A percentile compares a stretch with the other conserved stretches of the same genome.
Evolutionary conservation across 2,797 vertebrate genomes (phyloP).

Genomic region (Acanthis flammea): DNA sequence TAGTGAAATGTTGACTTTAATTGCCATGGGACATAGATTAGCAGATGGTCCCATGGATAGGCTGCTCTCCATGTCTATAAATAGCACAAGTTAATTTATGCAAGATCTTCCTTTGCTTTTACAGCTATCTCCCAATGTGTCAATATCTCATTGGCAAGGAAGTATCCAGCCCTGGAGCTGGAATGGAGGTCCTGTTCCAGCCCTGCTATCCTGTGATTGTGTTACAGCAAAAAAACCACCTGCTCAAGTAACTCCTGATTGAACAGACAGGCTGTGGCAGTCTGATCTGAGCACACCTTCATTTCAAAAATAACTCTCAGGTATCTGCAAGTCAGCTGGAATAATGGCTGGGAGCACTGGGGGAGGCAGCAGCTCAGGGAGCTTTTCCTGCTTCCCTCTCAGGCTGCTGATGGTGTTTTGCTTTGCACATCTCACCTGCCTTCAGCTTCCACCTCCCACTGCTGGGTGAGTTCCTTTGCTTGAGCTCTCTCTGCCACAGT

Average conservation of each 20-base stretch:
- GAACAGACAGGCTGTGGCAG: slow-evolving; percentile 45
- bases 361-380: not conserved
- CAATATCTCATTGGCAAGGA: not conserved
- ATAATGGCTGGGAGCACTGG: not conserved
- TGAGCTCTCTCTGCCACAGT: not conserved
- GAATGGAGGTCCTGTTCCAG: not conserved
- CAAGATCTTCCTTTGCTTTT: slow-evolving; percentile 44
- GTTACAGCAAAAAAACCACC: slow-evolving; percentile 6
- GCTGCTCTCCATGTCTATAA: slow-evolving; percentile 51
- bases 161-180: not conserved
- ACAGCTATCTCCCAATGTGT: slow-evolving; percentile 1
- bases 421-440: not conserved
- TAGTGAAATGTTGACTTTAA: slow-evolving; percentile 59
- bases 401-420: not conserved
- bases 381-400: not conserved
- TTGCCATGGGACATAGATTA: slow-evolving; percentile 54
- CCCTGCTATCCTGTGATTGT: not conserved
- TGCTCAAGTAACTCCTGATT: slow-evolving; percentile 19
- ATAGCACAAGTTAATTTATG: slow-evolving; percentile 58
- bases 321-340: slow-evolving; percentile 38
- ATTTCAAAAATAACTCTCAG: slow-evolving; percentile 5
- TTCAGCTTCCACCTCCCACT: not conserved
- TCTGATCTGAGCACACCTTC: not conserved
- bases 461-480: not conserved
- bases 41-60: slow-evolving; percentile 64